phyloP scores from a whole-genome alignment of 2,113 vertebrate species.

The Xenopus tropicalis region DNA sequence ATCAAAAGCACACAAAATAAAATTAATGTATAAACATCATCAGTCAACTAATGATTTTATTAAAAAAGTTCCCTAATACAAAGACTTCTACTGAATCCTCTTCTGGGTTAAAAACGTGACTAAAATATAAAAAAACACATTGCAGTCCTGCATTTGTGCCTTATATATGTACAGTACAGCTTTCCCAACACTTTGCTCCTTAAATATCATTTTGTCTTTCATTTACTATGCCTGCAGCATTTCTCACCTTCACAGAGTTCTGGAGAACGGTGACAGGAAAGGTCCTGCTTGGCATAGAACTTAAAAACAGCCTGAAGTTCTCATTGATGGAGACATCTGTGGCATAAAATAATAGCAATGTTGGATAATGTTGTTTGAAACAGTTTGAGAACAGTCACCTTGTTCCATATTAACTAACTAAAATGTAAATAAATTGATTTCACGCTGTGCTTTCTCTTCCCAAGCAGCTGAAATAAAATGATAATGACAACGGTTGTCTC shows the following conservation, averaged over 20 bases:
- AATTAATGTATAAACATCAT: too few species aligned
- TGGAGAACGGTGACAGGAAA: constrained; percentile 81
- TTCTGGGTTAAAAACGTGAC: too few species aligned
- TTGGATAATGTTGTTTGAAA: neutral
- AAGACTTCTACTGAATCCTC: too few species aligned
- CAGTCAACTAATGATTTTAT: too few species aligned
- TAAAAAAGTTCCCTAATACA: too few species aligned
- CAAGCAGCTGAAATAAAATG: neutral
- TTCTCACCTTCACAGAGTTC: constrained; percentile 77
- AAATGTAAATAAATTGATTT: neutral
- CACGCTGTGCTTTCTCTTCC: neutral
- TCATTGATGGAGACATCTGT: constrained; percentile 66
- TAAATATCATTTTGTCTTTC: too few species aligned
- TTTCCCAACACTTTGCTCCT: too few species aligned
- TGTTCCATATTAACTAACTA: neutral
- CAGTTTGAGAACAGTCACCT: neutral
- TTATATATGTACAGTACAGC: too few species aligned
- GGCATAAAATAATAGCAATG: constrained; percentile 35
- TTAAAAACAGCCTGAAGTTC: constrained; percentile 77
- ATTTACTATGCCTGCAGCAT: neutral
- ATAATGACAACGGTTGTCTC: constrained; percentile 2
- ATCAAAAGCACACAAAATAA: too few species aligned
- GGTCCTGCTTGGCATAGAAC: constrained; percentile 75
- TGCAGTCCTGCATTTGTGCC: too few species aligned
- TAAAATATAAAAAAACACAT: too few species aligned